Evolutionary conservation across 1,140 invertebrate species (phyloP).

Genomic region (Drosophila ananassae): DNA sequence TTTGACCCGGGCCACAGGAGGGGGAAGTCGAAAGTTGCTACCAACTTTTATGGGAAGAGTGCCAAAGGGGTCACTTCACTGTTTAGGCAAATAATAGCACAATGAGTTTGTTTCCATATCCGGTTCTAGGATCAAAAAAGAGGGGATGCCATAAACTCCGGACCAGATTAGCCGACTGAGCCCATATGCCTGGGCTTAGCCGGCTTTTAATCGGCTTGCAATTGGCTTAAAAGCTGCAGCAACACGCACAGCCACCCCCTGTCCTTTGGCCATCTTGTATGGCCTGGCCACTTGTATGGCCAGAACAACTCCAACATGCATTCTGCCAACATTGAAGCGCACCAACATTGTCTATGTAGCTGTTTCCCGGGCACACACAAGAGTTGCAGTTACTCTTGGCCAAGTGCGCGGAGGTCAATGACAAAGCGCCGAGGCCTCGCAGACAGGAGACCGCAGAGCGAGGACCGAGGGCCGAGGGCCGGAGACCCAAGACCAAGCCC

Average conservation of each 20-base stretch:
- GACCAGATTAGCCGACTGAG: constrained; percentile 12
- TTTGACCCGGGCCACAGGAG: constrained; percentile 35
- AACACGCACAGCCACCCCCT: constrained; percentile 56
- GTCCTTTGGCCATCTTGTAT: constrained; percentile 23
- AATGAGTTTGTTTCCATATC: not conserved
- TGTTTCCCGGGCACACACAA: constrained; percentile 33
- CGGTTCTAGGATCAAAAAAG: not conserved
- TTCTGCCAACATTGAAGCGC: constrained; percentile 63
- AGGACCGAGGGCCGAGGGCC: too few species aligned
- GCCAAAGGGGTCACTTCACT: not conserved
- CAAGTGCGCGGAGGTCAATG: constrained; percentile 69
- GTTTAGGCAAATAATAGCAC: not conserved
- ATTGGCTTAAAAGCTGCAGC: constrained; percentile 38
- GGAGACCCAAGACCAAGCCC: constrained; percentile 17
- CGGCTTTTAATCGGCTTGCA: constrained; percentile 51
- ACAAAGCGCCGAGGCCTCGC: constrained; percentile 46
- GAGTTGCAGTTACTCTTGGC: constrained; percentile 73
- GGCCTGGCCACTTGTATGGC: constrained; percentile 57
- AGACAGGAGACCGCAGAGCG: not conserved
- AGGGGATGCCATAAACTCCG: constrained; percentile 3
- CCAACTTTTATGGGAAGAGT: constrained; percentile 16
- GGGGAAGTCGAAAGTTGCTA: constrained; percentile 14
- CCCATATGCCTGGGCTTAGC: constrained; percentile 43
- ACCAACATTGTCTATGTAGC: constrained; percentile 70
- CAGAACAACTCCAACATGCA: constrained; percentile 61